phyloP scores from a whole-genome alignment of 1,140 invertebrate species.

The Notospermus geniculatus region DNA sequence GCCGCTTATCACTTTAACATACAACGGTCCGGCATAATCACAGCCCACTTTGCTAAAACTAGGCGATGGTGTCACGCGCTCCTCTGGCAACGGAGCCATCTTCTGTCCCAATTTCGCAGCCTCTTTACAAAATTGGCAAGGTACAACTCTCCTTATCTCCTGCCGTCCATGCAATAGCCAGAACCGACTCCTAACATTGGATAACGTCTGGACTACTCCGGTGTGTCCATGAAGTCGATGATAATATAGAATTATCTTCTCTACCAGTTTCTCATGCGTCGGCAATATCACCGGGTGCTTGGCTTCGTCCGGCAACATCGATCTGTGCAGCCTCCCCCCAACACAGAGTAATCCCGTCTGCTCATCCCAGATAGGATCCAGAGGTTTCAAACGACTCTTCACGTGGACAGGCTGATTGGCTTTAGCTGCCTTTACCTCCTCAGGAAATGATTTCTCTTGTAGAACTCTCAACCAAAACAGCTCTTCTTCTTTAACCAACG shows the following conservation, averaged over 20 bases:
- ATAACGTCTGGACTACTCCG: background rate
- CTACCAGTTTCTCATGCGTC: background rate
- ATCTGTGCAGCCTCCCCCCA: background rate
- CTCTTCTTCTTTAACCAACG: background rate
- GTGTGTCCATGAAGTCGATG: background rate
- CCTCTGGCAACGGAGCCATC: conserved; percentile 2
- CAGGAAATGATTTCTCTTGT: background rate
- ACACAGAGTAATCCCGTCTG: background rate
- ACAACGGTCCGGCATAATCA: conserved; percentile 9
- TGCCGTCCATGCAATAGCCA: conserved; percentile 1
- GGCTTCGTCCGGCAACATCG: background rate
- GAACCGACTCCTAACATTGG: background rate
- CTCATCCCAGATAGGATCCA: conserved; percentile 9
- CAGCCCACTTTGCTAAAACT: background rate
- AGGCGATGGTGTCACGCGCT: background rate
- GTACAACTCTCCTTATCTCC: background rate
- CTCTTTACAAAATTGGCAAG: background rate
- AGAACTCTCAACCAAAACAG: background rate
- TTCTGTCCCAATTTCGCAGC: background rate
- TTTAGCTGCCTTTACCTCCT: background rate
- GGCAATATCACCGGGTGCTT: conserved; percentile 7
- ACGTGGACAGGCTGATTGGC: background rate
- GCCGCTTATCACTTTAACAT: background rate
- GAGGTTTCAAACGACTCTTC: background rate
- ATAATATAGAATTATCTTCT: background rate